Percentiles rank a stretch among this genome's conserved stretches.
Evolutionary conservation across 2,888 invertebrate species (phyloP).

Genomic region (Saturnia japonica): DNA sequence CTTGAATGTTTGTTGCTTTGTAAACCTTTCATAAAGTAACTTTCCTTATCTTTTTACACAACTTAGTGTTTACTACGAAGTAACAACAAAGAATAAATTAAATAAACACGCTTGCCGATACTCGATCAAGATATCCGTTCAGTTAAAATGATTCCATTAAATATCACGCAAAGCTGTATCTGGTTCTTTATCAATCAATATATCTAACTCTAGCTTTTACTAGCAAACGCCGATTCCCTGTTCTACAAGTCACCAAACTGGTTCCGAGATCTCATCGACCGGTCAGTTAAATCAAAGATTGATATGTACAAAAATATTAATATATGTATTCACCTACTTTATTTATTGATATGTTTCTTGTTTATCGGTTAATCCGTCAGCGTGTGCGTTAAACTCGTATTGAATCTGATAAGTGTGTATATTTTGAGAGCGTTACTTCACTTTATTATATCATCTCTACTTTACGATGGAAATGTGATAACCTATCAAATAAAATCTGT

Average conservation of each 20-base stretch:
- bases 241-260: slow-evolving; percentile 61
- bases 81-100: slow-evolving; percentile 53
- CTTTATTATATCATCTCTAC: slow-evolving; percentile 34
- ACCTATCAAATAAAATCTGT: slow-evolving; percentile 26
- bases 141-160: slow-evolving; percentile 66
- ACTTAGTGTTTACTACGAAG: slow-evolving; percentile 25
- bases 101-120: slow-evolving; percentile 52
- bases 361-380: slow-evolving; percentile 14
- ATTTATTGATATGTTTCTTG: slow-evolving; percentile 14
- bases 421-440: slow-evolving; percentile 26
- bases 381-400: slow-evolving; percentile 1
- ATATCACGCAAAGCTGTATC: slow-evolving; percentile 66
- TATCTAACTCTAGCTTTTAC: slow-evolving; percentile 59
- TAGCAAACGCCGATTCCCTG: slow-evolving; percentile 63
- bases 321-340: slow-evolving; percentile 6
- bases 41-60: slow-evolving; percentile 25
- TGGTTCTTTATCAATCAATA: slow-evolving; percentile 75
- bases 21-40: not conserved
- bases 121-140: slow-evolving; percentile 58
- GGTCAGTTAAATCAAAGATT: slow-evolving; percentile 46
- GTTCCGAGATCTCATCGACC: slow-evolving; percentile 60
- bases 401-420: slow-evolving; percentile 29
- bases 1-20: too few relatives aligned
- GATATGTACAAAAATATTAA: slow-evolving; percentile 18
- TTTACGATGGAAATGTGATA: slow-evolving; percentile 33